phyloP scores from a whole-genome alignment of 2,888 invertebrate species.

The Drosophila stalkeri region DNA sequence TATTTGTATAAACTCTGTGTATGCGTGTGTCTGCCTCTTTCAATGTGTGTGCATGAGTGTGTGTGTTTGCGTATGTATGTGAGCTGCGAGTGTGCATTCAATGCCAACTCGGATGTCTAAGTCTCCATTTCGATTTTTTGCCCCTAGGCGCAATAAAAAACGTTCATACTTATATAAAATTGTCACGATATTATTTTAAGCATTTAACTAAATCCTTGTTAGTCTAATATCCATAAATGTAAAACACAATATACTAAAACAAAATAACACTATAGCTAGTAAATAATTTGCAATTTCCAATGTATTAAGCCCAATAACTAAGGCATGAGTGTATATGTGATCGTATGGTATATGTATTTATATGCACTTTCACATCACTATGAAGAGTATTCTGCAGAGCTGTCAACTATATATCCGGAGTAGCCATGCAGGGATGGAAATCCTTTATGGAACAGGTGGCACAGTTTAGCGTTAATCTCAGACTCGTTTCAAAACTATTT shows the following conservation, averaged over 20 bases:
- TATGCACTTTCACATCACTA: slow-evolving; percentile 10
- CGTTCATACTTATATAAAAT: slow-evolving; percentile 43
- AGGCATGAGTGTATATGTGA: slow-evolving; percentile 8
- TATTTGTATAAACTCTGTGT: slow-evolving; percentile 9
- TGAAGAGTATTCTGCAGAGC: slow-evolving; percentile 9
- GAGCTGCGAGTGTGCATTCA: slow-evolving; percentile 53
- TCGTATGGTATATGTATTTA: neutral
- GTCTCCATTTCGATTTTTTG: slow-evolving; percentile 63
- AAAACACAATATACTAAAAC: slow-evolving; percentile 13
- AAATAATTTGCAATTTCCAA: slow-evolving; percentile 75
- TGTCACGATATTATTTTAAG: slow-evolving; percentile 62
- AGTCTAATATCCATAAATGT: slow-evolving; percentile 36
- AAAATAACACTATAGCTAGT: slow-evolving; percentile 65
- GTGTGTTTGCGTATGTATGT: slow-evolving; percentile 20
- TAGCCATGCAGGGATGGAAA: neutral
- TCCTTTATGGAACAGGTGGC: neutral
- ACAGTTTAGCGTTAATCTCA: neutral
- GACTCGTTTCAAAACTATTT: slow-evolving; percentile 18
- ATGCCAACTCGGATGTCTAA: slow-evolving; percentile 61
- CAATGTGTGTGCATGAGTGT: neutral
- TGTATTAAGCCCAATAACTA: slow-evolving; percentile 48
- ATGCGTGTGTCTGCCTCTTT: slow-evolving; percentile 10
- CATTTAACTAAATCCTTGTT: slow-evolving; percentile 34
- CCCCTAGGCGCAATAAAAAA: slow-evolving; percentile 60
- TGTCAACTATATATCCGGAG: slow-evolving; percentile 5